Base-by-base conservation (phyloP, 1,140 invertebrate species). In the Zeugodacus cucurbitae region DNA sequence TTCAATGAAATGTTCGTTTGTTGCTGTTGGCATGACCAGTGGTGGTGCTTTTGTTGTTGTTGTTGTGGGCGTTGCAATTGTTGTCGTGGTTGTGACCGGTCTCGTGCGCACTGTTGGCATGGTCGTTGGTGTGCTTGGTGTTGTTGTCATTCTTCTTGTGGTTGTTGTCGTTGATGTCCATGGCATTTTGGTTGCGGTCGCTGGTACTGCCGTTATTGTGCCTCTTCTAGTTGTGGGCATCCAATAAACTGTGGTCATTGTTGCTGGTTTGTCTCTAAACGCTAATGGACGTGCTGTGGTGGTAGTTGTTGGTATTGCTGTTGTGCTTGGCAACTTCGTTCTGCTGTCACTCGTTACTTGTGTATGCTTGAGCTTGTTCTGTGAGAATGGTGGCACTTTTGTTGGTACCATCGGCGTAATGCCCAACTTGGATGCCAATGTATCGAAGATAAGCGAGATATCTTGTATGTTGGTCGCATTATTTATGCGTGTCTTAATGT, bases 381-480 rank as follows among this genome's bases (percentile, higher is more conserved):
- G 90, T 7, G 91, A 91, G 78, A 93, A 93, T 14, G 93, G 93
- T 14, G 93, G 93, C 32, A 91, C 90, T 70, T 93, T 93, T 8
- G 90, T 92, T 8, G 90, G 89, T 0, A 90, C 90, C 82, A 90
- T 92, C 8, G 93, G 91, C 0, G 90, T 91, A 6, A 93, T 93
- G n/a, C 92, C 92, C 89, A 93, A 87, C 82, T 93, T 93, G 17
- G 93, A 93, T 86, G 93, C 92, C 0, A 93, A 88, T 0, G 93
- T 93, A 85, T 93, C 93, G 70, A 93, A 93, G 59, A 93, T 93
- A 1, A 93, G 86, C 8, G 93, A 93, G 20, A 93, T 93, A 29
- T 93, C 92, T 88, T 93, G 91, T 37, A 93, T 93, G 86, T 93
- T 93, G 67, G 89, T 92, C 48, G 92, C 92, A 89, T 93, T 93